phyloP scores from a whole-genome alignment of 2,113 vertebrate genomes.

The Pardalotus punctatus region DNA sequence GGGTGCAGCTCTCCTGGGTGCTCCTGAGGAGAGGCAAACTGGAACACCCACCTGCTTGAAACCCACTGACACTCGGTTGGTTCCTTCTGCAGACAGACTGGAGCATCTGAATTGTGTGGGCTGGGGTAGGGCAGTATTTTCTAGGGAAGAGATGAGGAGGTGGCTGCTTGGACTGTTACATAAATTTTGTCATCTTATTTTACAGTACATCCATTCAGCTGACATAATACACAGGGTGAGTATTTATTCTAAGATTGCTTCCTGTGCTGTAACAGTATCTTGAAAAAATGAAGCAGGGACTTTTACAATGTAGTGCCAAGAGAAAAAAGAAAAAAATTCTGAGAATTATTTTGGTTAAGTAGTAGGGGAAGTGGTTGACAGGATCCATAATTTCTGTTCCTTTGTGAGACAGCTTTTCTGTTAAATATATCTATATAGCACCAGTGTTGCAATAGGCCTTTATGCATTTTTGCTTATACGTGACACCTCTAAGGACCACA shows the following conservation, averaged over 20 bases:
- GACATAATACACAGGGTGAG: constrained; percentile 98
- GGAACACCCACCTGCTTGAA: background rate
- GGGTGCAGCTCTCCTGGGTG: background rate
- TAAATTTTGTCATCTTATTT: constrained; percentile 45
- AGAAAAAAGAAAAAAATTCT: background rate
- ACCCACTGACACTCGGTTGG: background rate
- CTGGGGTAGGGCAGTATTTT: background rate
- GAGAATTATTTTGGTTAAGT: background rate
- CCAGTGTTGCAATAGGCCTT: background rate
- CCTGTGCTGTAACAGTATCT: background rate
- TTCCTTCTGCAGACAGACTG: background rate
- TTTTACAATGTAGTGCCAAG: background rate
- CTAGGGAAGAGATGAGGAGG: background rate
- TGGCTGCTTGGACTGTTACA: background rate
- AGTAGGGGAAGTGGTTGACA: background rate
- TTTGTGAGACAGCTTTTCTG: background rate
- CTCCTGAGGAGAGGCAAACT: background rate
- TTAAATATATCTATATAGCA: background rate
- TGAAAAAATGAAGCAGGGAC: background rate
- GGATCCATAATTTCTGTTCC: background rate
- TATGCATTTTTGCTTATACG: background rate
- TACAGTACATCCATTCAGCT: constrained; percentile 97
- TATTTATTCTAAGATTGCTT: constrained; percentile 35
- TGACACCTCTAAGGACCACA: background rate
- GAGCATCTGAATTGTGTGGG: background rate